Evolutionary conservation across 2,888 invertebrate species (phyloP), one percentile per base, ranked within the genome.

Genomic region (Caenorhabditis sinica): DNA sequence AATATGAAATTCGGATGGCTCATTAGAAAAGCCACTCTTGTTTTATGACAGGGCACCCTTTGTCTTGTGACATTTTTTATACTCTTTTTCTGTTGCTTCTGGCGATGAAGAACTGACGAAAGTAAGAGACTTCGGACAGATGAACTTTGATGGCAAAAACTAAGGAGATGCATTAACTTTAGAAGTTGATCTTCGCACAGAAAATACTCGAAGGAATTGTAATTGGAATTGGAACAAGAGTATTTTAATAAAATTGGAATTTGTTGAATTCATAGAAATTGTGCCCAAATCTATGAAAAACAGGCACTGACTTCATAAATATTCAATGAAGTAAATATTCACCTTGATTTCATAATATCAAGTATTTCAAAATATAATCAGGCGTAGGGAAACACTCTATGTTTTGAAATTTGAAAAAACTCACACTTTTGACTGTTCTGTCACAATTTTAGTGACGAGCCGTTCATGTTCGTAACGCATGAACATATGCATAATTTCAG

Each of bases 11-110:
- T 49, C 71, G 71, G 63, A 9, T 58, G 28, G 36, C 56, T 72
- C 79, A 71, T 79, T 79, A 79, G 71, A 79, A 79, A 79, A 79
- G 79, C 69, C 56, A 56, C 58, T 71, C 63, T 58, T 20, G 30
- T 69, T 72, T 80, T 79, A 63, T 72, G 65, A 79, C 71, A 71
- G 71, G 65, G 40, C 56, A 28, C 28, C 23, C 23, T 56, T 49
- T 49, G 56, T 23, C 45, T 80, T 56, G 65, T 56, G 58, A 60
- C 49, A 71, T 61, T 20, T n/a, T 25, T 20, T 20, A 20, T 20
- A 20, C 15, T 56, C 23, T 25, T 28, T 33, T 28, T 45, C 28
- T 28, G 43, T 15, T 17, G 3, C 8, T 11, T 45, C 0, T 43
- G n/a, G 30, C 28, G 28, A n/a, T 25, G 30, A 53, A 69, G 53